Evolutionary conservation across 1,140 invertebrate genomes (phyloP), one percentile per base, ranked within the genome.

Genomic region (Dendrolimus punctatus): DNA sequence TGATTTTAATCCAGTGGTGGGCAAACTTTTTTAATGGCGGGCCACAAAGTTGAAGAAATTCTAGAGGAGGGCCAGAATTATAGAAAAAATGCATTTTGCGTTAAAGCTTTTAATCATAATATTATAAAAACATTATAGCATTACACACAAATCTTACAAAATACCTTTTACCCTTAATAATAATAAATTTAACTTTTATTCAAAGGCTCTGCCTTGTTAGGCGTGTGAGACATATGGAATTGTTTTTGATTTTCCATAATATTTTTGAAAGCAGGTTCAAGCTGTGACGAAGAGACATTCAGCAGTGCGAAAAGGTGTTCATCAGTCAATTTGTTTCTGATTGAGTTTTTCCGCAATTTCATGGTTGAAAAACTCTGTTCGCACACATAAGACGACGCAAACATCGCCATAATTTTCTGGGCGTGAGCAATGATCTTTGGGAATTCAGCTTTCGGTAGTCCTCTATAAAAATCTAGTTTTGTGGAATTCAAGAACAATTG

Each of bases 381-480:
- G 47, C 47, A 49, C 47, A 39, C 47, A 49, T 49, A 49, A 49
- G 37, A 49, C 38, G 47, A 49, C 47, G 47, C 38, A 53, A 49
- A 49, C 47, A 52, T 52, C 42, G 41, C 41, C 50, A 52, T 52
- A 52, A 44, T 52, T 52, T 52, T 52, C 50, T 52, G 42, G 42
- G 39, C 40, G 36, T 51, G 39, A 51, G 49, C 49, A 42, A 51
- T 42, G 8, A 51, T 51, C 49, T 51, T 51, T 51, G 39, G 40
- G 10, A 51, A 51, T 51, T 41, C 49, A 51, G 49, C 40, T 42
- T 51, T 51, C 49, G 49, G 42, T 38, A 52, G 50, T 52, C 5
- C 42, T 52, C 42, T 52, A 52, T 45, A 46, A 53, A 46, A 53
- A 46, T 40, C 45, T 40, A 46, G 37, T 53, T 53, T 53, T 39